Evolutionary conservation across 2,797 vertebrate species (phyloP), one percentile per base, ranked within the genome.

Genomic region (Scomberomorus guttatus): DNA sequence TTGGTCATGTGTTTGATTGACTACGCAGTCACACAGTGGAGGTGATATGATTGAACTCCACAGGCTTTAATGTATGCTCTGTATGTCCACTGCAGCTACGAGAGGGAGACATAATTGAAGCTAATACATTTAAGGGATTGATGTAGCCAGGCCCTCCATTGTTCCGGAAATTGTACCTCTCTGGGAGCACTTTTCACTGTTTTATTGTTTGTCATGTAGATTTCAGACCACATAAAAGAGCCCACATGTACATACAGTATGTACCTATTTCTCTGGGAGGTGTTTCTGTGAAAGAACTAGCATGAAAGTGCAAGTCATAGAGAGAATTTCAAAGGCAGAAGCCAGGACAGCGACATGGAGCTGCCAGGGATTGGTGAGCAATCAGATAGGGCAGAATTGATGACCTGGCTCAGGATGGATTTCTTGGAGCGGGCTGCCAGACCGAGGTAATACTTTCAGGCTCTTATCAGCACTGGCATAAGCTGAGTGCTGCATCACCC

Each of bases 361-460:
- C 93, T 95, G 90, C 93, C 92, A 91, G 92, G 91, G 91, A 93
- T 92, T 92, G 92, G 93, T 94, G 92, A 94, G 94, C 93, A 90
- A 95, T 95, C 94, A 95, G 93, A 95, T 94, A 95, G 93, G 93
- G 93, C 84, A 91, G 92, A 95, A 95, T 95, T 95, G 94, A 95
- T 95, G 95, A 95, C 93, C 94, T 95, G 93, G 94, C 94, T 94
- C 92, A 94, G 93, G 93, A 94, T 94, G 93, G 94, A 95, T 95
- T 94, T 95, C 93, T 92, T 90, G 93, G 92, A 94, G 90, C 91
- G 80, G 90, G 91, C 92, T 93, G 93, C 93, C 93, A 94, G 92
- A 94, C 90, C 91, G 91, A 93, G 91, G 93, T 94, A 94, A 94
- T 94, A 94, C 93, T 93, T 94, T 94, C 93, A 94, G 93, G 90